Evolutionary conservation across 2,113 vertebrate species (phyloP).

Genomic region (Eira barbara): DNA sequence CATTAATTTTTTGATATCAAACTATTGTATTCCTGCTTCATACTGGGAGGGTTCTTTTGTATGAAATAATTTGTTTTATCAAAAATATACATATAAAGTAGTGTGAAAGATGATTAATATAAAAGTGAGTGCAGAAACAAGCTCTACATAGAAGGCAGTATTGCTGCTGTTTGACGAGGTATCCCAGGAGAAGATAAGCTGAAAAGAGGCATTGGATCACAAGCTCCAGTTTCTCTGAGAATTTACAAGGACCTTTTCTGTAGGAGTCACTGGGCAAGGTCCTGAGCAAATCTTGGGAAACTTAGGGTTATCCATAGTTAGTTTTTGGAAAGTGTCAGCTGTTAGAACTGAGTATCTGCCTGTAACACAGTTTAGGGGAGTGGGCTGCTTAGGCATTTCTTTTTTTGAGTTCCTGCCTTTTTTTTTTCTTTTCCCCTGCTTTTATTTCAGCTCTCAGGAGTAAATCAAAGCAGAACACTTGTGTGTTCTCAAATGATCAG

Average conservation of each 20-base stretch:
- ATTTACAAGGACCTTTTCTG: not conserved
- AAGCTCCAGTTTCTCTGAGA: conserved; percentile 2
- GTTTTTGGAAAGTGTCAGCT: not conserved
- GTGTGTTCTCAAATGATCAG: not conserved
- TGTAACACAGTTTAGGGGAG: not conserved
- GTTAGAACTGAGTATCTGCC: not conserved
- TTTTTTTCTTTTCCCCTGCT: not conserved
- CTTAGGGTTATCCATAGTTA: not conserved
- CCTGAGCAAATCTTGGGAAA: conserved; percentile 3
- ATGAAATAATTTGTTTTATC: conserved; percentile 23
- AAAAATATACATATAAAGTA: not conserved
- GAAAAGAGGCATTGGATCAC: not conserved
- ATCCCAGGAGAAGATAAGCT: not conserved
- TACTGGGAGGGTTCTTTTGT: not conserved
- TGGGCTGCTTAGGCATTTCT: not conserved
- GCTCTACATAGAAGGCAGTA: not conserved
- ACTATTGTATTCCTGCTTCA: not conserved
- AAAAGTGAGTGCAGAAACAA: not conserved
- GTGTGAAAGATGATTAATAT: not conserved
- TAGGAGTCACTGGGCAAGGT: not conserved
- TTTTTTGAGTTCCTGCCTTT: not conserved
- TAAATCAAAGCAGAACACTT: not conserved
- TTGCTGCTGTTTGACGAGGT: not conserved
- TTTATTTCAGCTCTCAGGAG: not conserved
- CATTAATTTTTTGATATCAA: not conserved